Percentiles rank a stretch among this genome's conserved stretches.
phyloP scores from a whole-genome alignment of 2,797 vertebrate species.

The Picus viridis region DNA sequence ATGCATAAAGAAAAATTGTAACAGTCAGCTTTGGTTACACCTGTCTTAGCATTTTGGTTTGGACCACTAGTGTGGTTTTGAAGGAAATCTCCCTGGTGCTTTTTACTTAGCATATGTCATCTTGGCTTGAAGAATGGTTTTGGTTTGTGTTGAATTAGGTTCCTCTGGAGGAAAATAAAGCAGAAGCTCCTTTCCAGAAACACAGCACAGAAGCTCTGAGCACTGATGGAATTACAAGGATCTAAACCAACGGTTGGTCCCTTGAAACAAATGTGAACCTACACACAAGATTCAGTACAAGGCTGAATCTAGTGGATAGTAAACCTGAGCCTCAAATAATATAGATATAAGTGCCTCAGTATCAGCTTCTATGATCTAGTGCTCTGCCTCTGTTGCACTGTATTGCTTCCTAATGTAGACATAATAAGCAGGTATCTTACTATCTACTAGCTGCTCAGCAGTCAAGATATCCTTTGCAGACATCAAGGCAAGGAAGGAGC shows the following conservation, averaged over 20 bases:
- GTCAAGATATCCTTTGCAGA: neutral
- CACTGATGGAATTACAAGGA: neutral
- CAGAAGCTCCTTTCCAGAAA: neutral
- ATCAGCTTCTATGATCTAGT: neutral
- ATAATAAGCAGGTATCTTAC: neutral
- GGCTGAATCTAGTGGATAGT: neutral
- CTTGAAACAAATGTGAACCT: neutral
- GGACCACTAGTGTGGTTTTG: neutral
- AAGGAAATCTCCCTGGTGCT: neutral
- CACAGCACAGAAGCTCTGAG: neutral
- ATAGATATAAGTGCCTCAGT: neutral
- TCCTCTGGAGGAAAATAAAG: constrained; percentile 1
- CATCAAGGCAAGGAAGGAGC: neutral
- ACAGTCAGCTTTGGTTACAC: neutral
- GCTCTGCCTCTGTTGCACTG: neutral
- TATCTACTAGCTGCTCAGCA: neutral
- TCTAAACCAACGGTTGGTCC: neutral
- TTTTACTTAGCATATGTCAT: neutral
- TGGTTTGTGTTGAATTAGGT: neutral
- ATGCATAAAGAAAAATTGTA: neutral
- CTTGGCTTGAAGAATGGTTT: neutral
- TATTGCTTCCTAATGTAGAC: neutral
- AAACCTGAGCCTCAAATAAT: neutral
- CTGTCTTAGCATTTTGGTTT: neutral
- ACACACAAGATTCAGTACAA: neutral